Percentiles rank a stretch among this genome's conserved stretches.
These are phyloP conservation scores for Strix aluco DNA, from an alignment of 2,113 vertebrate genomes.

Conservation along the genomic window DNA sequence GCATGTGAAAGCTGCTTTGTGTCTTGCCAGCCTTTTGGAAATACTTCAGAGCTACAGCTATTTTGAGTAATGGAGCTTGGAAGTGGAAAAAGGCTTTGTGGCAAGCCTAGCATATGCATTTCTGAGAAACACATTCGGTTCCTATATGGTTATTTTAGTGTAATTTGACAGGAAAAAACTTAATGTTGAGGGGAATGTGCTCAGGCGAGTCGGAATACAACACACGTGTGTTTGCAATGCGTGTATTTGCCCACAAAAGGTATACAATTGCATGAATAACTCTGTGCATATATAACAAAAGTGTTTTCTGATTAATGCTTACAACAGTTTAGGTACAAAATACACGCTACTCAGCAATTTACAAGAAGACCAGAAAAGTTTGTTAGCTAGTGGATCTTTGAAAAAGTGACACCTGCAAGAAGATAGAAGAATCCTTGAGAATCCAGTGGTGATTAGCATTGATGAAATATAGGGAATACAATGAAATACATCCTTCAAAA, in stretches of 20 bases:
- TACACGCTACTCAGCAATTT: not conserved
- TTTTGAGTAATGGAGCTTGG: not conserved
- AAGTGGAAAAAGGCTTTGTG: conserved; percentile 27
- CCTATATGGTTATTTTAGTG: not conserved
- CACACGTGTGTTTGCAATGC: not conserved
- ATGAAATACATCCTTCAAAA: not conserved
- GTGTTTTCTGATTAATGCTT: not conserved
- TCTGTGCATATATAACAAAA: not conserved
- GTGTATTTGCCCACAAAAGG: not conserved
- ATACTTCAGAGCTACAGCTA: not conserved
- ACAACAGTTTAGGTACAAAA: not conserved
- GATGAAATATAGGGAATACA: not conserved
- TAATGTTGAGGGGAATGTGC: not conserved
- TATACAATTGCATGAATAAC: not conserved
- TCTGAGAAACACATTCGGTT: not conserved
- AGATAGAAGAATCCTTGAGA: not conserved
- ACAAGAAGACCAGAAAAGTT: not conserved
- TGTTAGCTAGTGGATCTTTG: not conserved
- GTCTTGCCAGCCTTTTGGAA: conserved; percentile 5
- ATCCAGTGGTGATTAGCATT: not conserved
- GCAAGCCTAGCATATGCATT: not conserved
- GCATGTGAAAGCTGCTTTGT: not conserved
- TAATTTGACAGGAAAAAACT: not conserved
- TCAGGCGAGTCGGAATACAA: not conserved
- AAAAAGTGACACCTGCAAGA: not conserved